Percentiles rank a stretch among this genome's conserved stretches.
Conservation (phyloP, 2,113 vertebrate genomes). For the Motacilla tschutschensis region DNA sequence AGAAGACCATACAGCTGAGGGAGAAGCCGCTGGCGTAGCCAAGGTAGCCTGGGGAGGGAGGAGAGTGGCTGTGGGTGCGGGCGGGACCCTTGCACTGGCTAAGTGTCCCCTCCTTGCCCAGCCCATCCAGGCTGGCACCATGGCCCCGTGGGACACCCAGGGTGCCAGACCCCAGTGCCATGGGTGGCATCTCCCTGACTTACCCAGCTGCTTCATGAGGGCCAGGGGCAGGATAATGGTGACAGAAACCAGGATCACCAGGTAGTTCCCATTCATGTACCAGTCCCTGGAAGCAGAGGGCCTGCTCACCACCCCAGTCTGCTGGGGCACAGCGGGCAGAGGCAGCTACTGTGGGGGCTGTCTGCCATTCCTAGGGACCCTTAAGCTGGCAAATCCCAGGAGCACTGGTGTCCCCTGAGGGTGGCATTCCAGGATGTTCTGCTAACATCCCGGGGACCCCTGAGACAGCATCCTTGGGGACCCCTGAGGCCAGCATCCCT, state of each 20-base stretch:
- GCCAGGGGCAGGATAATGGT: conserved; percentile 89
- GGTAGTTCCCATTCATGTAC: conserved; percentile 96
- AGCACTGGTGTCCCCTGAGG: neutral
- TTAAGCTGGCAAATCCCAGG: neutral
- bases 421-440: neutral
- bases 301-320: neutral
- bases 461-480: neutral
- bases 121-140: neutral
- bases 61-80: neutral
- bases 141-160: fast-evolving
- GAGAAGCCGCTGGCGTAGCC: conserved; percentile 97
- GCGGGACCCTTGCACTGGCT: neutral
- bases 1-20: conserved; percentile 97
- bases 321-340: neutral
- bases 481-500: neutral
- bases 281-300: conserved; percentile 80
- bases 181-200: conserved; percentile 34
- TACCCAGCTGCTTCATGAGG: conserved; percentile 96
- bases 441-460: neutral
- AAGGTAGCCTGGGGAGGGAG: conserved; percentile 84
- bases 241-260: conserved; percentile 90
- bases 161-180: neutral
- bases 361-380: neutral
- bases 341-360: neutral
- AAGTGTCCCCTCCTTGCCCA: neutral